Conservation (phyloP, 2,797 vertebrate species). For the Eulemur coronatus region DNA sequence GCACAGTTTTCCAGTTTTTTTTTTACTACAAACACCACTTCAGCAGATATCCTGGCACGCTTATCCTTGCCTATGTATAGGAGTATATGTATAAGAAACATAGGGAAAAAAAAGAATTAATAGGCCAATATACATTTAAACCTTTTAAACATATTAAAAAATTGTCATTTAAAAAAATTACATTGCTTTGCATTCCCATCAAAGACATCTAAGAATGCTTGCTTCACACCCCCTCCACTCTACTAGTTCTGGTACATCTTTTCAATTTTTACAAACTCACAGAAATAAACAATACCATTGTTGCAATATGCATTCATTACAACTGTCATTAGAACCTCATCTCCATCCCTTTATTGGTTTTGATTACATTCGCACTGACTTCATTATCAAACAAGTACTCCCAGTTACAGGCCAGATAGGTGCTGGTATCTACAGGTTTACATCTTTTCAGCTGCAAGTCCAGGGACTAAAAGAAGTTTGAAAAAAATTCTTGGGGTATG, state of each 20-base stretch:
- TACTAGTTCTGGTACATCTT: not conserved
- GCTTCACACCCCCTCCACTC: not conserved
- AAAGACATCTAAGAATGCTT: too few species aligned
- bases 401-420: too few species aligned
- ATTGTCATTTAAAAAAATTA: not conserved
- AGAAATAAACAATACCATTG: too few species aligned
- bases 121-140: not conserved
- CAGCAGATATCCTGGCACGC: not conserved
- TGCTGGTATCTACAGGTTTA: not conserved
- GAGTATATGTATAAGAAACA: not conserved
- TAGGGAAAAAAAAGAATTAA: too few species aligned
- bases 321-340: not conserved
- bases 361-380: not conserved
- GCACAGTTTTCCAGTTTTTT: not conserved
- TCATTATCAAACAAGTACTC: not conserved
- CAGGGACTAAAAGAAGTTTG: not conserved
- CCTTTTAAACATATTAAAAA: not conserved
- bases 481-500: not conserved
- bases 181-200: not conserved
- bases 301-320: not conserved
- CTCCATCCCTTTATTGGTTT: not conserved
- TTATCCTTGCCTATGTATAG: not conserved
- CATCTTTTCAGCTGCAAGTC: not conserved
- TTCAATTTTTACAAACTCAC: not conserved
- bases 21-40: not conserved